These are phyloP conservation scores for Halichoerus grypus DNA, from an alignment of 2,113 vertebrate genomes.

Conservation along the genomic window DNA sequence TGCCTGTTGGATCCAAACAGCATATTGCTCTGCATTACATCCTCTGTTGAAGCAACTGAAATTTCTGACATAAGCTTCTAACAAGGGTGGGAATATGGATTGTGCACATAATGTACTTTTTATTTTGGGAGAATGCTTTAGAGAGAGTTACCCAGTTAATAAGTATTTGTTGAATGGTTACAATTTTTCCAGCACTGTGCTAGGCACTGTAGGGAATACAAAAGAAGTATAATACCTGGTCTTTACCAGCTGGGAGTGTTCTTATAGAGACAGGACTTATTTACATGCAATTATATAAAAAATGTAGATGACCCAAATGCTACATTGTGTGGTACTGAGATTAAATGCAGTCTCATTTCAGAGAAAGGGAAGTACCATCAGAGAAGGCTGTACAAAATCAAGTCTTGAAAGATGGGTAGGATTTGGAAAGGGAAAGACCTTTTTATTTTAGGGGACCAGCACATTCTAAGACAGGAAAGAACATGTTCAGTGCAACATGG, in stretches of 20 bases:
- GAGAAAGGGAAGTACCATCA: constrained; percentile 35
- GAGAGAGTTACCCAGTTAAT: constrained; percentile 59
- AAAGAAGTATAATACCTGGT: background rate
- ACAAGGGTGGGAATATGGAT: constrained; percentile 65
- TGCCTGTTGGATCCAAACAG: constrained; percentile 62
- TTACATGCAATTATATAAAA: constrained; percentile 40
- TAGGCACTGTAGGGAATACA: background rate
- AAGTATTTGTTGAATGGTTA: constrained; percentile 66
- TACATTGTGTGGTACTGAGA: constrained; percentile 37
- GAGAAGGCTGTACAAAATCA: constrained; percentile 26
- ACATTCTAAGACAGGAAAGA: background rate
- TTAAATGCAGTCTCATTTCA: constrained; percentile 50
- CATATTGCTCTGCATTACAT: constrained; percentile 65
- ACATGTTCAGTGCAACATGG: background rate
- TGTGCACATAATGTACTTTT: constrained; percentile 70
- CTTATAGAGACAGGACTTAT: background rate
- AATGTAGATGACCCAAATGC: constrained; percentile 6
- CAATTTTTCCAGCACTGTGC: background rate
- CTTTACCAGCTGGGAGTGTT: background rate
- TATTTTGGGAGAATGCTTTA: constrained; percentile 73
- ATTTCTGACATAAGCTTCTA: constrained; percentile 70
- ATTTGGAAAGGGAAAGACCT: constrained; percentile 26
- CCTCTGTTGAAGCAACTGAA: constrained; percentile 67
- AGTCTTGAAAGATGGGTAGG: constrained; percentile 10
- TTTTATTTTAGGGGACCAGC: constrained; percentile 34